Evolutionary conservation across 2,113 vertebrate species (phyloP).

Genomic region (Myodes glareolus): DNA sequence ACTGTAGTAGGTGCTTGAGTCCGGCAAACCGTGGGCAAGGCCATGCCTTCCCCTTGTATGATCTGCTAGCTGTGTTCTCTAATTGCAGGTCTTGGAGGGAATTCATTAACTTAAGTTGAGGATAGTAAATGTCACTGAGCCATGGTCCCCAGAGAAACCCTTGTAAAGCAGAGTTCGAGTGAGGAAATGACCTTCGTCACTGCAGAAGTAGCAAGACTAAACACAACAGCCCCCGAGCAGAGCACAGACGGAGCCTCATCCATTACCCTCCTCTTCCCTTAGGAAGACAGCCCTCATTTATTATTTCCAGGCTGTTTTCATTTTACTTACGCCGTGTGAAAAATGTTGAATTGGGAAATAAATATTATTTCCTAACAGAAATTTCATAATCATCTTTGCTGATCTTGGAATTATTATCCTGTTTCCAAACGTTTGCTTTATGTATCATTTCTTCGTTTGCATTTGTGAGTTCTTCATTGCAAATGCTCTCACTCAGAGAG

Average conservation of each 20-base stretch:
- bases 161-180: background rate
- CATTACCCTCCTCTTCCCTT: conserved; percentile 48
- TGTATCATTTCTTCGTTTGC: conserved; percentile 56
- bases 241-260: conserved; percentile 22
- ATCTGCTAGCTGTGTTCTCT: background rate
- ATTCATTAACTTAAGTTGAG: conserved; percentile 59
- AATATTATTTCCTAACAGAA: conserved; percentile 63
- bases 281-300: conserved; percentile 72
- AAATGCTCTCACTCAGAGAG: conserved; percentile 60
- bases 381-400: conserved; percentile 62
- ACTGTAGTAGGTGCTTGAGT: background rate
- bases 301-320: conserved; percentile 70
- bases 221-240: background rate
- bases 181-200: conserved; percentile 50
- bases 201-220: conserved; percentile 33
- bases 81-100: conserved; percentile 38
- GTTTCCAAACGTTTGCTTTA: conserved; percentile 61
- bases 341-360: conserved; percentile 69
- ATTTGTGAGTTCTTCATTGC: background rate
- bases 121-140: conserved; percentile 54
- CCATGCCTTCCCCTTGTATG: background rate
- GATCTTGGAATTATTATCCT: conserved; percentile 62
- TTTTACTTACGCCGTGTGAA: conserved; percentile 55
- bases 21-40: fast-evolving
- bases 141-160: conserved; percentile 41